Evolutionary conservation across 2,888 invertebrate species (phyloP).

Genomic region (Melanophora roralis): DNA sequence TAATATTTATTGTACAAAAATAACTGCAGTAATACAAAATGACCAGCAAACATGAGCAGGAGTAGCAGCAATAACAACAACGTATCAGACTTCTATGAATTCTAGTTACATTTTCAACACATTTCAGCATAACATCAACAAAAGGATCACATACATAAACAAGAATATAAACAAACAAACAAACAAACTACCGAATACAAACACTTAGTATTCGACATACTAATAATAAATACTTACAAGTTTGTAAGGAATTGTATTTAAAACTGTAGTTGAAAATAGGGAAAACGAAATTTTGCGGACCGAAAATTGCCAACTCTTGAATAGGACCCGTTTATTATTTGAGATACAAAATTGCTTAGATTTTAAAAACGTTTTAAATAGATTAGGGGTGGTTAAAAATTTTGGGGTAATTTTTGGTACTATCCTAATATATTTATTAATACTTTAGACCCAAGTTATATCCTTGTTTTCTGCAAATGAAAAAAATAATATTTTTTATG

Average conservation of each 20-base stretch:
- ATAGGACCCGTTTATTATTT: no score
- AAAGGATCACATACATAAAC: slow-evolving; percentile 52
- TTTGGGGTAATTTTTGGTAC: no score
- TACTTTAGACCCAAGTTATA: no score
- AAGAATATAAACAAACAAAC: slow-evolving; percentile 28
- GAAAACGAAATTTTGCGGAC: no score
- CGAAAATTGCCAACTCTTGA: no score
- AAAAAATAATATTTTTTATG: no score
- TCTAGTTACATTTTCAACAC: slow-evolving; percentile 54
- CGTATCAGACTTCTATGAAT: slow-evolving; percentile 15
- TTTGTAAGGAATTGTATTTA: background rate
- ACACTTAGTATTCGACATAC: slow-evolving; percentile 18
- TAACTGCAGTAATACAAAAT: slow-evolving; percentile 48
- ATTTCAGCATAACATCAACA: slow-evolving; percentile 46
- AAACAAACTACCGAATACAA: background rate
- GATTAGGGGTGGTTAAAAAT: background rate
- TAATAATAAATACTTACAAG: slow-evolving; percentile 38
- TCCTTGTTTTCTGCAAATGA: no score
- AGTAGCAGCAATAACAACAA: background rate
- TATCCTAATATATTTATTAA: no score
- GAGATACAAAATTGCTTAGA: no score
- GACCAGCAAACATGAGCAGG: background rate
- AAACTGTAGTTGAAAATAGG: background rate
- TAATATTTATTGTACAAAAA: slow-evolving; percentile 54
- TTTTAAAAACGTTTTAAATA: background rate